Conservation (phyloP, 2,888 invertebrate genomes). For the Agonopterix alstromeriana region DNA sequence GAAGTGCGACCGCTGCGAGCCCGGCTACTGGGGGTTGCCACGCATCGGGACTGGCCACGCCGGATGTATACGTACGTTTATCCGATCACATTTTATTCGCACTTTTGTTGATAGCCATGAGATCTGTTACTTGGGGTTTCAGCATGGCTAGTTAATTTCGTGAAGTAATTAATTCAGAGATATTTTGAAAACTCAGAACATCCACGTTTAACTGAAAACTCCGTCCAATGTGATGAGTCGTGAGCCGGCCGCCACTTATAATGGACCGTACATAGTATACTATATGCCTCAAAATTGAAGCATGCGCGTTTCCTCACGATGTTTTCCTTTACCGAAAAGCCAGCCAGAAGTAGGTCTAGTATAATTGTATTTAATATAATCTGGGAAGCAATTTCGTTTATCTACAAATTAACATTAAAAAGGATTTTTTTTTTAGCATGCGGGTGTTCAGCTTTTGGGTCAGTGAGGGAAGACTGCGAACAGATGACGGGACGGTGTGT, state of each 20-base stretch:
- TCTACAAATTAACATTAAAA: too few relatives aligned
- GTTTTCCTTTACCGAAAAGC: too few relatives aligned
- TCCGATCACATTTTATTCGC: background rate
- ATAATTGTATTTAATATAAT: too few relatives aligned
- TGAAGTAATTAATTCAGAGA: background rate
- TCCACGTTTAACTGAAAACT: too few relatives aligned
- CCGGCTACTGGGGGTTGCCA: slow-evolving; percentile 94
- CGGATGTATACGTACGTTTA: slow-evolving; percentile 79
- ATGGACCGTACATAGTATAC: background rate
- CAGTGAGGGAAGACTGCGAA: slow-evolving; percentile 92
- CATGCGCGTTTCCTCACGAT: too few relatives aligned
- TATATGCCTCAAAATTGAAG: too few relatives aligned
- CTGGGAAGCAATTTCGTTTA: too few relatives aligned
- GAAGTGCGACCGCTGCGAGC: slow-evolving; percentile 92
- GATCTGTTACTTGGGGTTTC: background rate
- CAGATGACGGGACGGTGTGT: slow-evolving; percentile 95
- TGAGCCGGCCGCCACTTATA: background rate
- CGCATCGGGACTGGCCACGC: slow-evolving; percentile 85
- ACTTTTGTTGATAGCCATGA: background rate
- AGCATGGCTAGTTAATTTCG: background rate
- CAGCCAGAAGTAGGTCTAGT: too few relatives aligned
- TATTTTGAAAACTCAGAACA: too few relatives aligned
- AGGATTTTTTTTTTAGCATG: slow-evolving; percentile 79
- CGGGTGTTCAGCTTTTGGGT: slow-evolving; percentile 92
- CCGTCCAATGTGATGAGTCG: too few relatives aligned